phyloP scores from a whole-genome alignment of 2,888 invertebrate genomes.

The Spatulosminthurus flaviceps region DNA sequence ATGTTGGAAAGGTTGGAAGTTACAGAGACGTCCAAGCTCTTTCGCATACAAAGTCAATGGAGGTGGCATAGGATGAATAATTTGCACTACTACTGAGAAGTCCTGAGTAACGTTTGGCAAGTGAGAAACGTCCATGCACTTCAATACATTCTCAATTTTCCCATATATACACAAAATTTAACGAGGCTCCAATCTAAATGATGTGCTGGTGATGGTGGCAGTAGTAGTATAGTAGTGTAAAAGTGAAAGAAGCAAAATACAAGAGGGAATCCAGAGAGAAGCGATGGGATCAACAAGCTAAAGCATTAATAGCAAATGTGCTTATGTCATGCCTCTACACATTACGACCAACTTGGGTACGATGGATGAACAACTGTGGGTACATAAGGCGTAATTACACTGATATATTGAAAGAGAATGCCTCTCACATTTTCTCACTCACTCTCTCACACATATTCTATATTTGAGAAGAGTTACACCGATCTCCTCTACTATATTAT shows the following conservation, averaged over 20 bases:
- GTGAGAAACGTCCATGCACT: no score
- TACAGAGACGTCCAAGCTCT: no score
- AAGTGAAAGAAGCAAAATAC: neutral
- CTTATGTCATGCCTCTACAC: constrained; percentile 8
- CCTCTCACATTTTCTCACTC: neutral
- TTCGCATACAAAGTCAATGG: no score
- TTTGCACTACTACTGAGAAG: no score
- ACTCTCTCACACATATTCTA: neutral
- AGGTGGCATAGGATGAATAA: no score
- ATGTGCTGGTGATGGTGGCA: neutral
- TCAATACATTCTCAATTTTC: no score
- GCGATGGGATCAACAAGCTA: neutral
- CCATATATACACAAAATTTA: no score
- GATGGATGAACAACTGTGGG: neutral
- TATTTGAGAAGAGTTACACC: no score
- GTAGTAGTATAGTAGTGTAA: no score
- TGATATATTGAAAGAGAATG: neutral
- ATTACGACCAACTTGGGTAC: constrained; percentile 10
- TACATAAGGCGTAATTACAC: constrained; percentile 4
- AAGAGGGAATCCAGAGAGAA: neutral
- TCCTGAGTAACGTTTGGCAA: no score
- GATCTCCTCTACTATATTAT: no score
- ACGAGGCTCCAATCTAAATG: neutral
- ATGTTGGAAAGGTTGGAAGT: no score
- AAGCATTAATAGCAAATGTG: neutral